These are phyloP conservation scores for Petromus typicus DNA, from an alignment of 2,113 vertebrate genomes.

Conservation along the genomic window DNA sequence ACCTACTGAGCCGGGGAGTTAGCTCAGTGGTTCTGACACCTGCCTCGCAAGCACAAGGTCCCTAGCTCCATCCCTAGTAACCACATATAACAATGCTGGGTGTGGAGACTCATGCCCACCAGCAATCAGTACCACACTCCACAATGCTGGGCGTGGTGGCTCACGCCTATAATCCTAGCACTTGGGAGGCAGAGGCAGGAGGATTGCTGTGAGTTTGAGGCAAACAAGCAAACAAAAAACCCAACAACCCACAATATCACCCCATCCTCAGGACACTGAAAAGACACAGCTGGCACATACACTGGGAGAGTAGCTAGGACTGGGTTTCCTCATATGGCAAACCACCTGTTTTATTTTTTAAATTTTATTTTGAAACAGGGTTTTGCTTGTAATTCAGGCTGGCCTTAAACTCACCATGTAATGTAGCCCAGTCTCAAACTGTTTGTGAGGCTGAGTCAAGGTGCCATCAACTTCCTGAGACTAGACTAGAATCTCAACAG, in stretches of 20 bases:
- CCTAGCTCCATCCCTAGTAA: too few relatives aligned
- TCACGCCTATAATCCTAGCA: too few relatives aligned
- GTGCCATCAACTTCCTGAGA: not conserved
- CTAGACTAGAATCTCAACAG: not conserved
- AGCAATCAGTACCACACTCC: too few relatives aligned
- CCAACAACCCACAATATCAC: rapidly evolving
- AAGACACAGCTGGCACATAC: not conserved
- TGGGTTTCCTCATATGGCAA: not conserved
- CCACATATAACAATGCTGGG: too few relatives aligned
- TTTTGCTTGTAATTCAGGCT: not conserved
- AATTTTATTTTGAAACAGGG: not conserved
- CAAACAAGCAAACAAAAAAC: too few relatives aligned
- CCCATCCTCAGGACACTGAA: rapidly evolving
- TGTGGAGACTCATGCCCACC: too few relatives aligned
- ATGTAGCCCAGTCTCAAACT: not conserved
- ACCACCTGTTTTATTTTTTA: not conserved
- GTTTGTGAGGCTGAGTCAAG: not conserved
- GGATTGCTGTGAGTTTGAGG: too few relatives aligned
- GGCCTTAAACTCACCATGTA: not conserved
- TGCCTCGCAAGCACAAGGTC: too few relatives aligned
- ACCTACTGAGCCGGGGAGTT: too few relatives aligned
- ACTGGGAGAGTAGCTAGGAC: not conserved
- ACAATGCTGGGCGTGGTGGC: too few relatives aligned
- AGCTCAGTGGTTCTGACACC: too few relatives aligned
- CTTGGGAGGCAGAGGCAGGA: too few relatives aligned